Evolutionary conservation across 37 sponge, comb jelly and placozoan species (phyloP).

Genomic region (Beroe ovata): DNA sequence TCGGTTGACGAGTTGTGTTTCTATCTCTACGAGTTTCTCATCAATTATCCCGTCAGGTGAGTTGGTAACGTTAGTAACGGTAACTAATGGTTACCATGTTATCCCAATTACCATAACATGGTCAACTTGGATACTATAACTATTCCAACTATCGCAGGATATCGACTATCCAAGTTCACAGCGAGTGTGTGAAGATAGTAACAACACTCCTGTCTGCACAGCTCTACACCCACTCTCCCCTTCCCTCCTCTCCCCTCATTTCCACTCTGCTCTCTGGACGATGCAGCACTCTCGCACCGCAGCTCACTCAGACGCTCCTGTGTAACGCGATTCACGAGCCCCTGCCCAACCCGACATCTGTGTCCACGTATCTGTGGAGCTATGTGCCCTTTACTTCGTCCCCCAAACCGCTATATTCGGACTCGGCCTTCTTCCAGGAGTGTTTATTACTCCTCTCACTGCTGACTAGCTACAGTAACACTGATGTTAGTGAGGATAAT

Average conservation of each 20-base stretch:
- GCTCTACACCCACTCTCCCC: slow-evolving; percentile 23
- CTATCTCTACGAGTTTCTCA: slow-evolving; percentile 45
- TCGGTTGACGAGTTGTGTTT: slow-evolving; percentile 46
- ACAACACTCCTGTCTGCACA: slow-evolving; percentile 17
- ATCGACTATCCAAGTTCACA: slow-evolving; percentile 23
- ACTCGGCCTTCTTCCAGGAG: slow-evolving; percentile 13
- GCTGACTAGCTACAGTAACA: not conserved
- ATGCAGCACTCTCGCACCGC: slow-evolving; percentile 15
- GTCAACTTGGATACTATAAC: too few species aligned
- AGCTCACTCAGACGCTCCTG: not conserved
- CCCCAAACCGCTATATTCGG: slow-evolving; percentile 5
- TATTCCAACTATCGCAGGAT: not conserved
- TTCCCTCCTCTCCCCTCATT: not conserved
- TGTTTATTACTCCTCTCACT: slow-evolving; percentile 9
- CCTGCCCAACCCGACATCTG: not conserved
- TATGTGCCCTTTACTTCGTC: not conserved
- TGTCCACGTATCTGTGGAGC: slow-evolving; percentile 25
- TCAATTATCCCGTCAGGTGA: slow-evolving; percentile 4
- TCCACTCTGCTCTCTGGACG: not conserved
- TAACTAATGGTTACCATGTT: too few species aligned
- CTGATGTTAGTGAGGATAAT: not conserved
- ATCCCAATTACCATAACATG: too few species aligned
- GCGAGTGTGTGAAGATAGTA: slow-evolving; percentile 52
- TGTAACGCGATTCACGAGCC: not conserved
- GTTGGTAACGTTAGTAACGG: too few species aligned